phyloP scores from a whole-genome alignment of 2,113 vertebrate genomes.

The Hyperopisus bebe region DNA sequence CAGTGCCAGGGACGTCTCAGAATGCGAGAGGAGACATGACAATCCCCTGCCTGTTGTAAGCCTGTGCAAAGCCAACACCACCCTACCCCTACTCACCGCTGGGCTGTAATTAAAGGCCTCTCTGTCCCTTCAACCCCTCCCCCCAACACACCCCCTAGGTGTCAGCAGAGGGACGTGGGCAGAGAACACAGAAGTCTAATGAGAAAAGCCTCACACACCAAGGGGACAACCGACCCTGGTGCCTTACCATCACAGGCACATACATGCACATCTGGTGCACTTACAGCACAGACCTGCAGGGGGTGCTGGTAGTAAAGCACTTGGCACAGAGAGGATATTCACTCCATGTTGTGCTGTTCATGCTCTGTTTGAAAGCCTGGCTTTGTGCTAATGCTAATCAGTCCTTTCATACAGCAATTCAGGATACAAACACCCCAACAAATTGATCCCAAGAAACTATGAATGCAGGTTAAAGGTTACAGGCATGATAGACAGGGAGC shows the following conservation, averaged over 20 bases:
- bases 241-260: not conserved
- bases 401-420: not conserved
- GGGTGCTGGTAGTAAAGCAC: not conserved
- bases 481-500: not conserved
- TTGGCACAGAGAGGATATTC: not conserved
- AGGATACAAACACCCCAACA: not conserved
- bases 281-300: not conserved
- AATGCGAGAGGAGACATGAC: not conserved
- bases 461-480: not conserved
- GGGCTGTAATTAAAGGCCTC: not conserved
- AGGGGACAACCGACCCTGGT: not conserved
- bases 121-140: not conserved
- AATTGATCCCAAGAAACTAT: not conserved
- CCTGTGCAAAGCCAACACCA: not conserved
- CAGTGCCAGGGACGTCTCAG: not conserved
- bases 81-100: not conserved
- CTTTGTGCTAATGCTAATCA: slow-evolving; percentile 5
- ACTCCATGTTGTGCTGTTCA: not conserved
- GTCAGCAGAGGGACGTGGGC: not conserved
- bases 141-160: not conserved
- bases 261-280: not conserved
- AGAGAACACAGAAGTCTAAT: not conserved
- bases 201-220: not conserved
- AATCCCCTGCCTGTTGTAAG: not conserved
- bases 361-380: not conserved